These are phyloP conservation scores for Callopanchax toddi DNA, from an alignment of 2,113 vertebrate species.

Conservation along the genomic window DNA sequence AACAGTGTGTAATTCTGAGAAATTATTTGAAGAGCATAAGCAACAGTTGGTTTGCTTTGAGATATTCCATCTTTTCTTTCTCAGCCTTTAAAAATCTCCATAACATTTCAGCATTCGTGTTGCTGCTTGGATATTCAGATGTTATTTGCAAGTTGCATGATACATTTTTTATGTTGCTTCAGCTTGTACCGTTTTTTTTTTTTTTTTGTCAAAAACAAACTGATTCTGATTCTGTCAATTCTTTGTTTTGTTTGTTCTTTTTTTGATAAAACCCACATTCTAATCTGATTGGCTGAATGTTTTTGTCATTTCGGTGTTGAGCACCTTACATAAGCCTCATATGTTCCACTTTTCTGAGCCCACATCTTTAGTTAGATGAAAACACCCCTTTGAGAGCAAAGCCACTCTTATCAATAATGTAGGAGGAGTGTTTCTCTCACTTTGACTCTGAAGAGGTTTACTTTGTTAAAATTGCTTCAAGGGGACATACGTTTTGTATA, in stretches of 20 bases:
- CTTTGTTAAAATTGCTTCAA: conserved; percentile 32
- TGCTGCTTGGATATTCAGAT: too few relatives aligned
- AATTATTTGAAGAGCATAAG: conserved; percentile 4
- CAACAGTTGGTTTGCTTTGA: background rate
- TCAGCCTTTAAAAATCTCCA: too few relatives aligned
- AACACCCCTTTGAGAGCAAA: conserved; percentile 25
- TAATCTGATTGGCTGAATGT: conserved; percentile 35
- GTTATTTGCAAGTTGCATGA: too few relatives aligned
- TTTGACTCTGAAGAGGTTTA: conserved; percentile 35
- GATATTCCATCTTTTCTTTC: background rate
- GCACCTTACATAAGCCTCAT: conserved; percentile 62
- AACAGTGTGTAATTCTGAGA: background rate
- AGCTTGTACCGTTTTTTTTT: too few relatives aligned
- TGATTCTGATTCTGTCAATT: too few relatives aligned
- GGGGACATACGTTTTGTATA: conserved; percentile 14
- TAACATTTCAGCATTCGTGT: too few relatives aligned
- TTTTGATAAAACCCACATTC: conserved; percentile 21
- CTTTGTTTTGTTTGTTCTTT: background rate
- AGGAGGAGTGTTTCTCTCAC: conserved; percentile 56
- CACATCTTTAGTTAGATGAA: conserved; percentile 38
- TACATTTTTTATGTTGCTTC: too few relatives aligned
- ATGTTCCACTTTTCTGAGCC: conserved; percentile 49
- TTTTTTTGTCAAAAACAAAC: too few relatives aligned
- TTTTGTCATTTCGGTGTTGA: conserved; percentile 36
- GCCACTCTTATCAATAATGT: conserved; percentile 63